Evolutionary conservation across 1,140 invertebrate genomes (phyloP).

Genomic region (Theocolax elegans): DNA sequence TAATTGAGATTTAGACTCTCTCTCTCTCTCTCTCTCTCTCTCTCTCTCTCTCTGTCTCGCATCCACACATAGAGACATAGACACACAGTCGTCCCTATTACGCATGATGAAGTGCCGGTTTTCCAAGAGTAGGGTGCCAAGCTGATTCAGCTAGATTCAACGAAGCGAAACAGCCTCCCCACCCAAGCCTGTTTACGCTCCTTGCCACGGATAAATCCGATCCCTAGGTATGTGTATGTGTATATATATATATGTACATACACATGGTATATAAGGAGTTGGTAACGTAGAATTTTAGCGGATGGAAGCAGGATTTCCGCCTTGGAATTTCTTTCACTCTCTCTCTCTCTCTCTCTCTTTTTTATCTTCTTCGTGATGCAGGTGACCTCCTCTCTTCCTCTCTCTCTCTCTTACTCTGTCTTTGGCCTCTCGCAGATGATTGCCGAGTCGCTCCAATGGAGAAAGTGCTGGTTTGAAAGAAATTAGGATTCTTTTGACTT

Average conservation of each 20-base stretch:
- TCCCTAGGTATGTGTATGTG: slow-evolving; percentile 29
- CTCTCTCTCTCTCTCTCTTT: too few relatives aligned
- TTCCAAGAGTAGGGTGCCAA: slow-evolving; percentile 50
- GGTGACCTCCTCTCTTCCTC: slow-evolving; percentile 29
- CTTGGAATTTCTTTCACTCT: slow-evolving; percentile 2
- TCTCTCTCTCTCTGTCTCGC: too few relatives aligned
- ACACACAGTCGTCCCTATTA: slow-evolving; percentile 40
- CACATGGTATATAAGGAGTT: too few relatives aligned
- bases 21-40: too few relatives aligned
- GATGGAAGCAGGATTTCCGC: slow-evolving; percentile 32
- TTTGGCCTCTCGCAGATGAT: too few relatives aligned
- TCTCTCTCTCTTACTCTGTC: too few relatives aligned
- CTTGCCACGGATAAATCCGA: slow-evolving; percentile 50
- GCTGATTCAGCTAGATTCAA: slow-evolving; percentile 60
- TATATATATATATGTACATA: too few relatives aligned
- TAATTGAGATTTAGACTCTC: slow-evolving; percentile 43
- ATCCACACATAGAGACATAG: background rate
- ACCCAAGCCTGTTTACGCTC: slow-evolving; percentile 47
- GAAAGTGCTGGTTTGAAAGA: background rate
- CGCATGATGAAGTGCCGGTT: slow-evolving; percentile 54
- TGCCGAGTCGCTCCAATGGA: background rate
- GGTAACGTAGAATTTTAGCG: slow-evolving; percentile 16
- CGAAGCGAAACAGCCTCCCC: slow-evolving; percentile 55
- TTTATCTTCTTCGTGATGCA: too few relatives aligned
- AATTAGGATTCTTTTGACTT: slow-evolving; percentile 1